A percentile compares a stretch with the other conserved stretches of the same genome.
These are phyloP conservation scores for Pyxicephalus adspersus DNA, from an alignment of 2,113 vertebrate genomes.

Conservation along the genomic window DNA sequence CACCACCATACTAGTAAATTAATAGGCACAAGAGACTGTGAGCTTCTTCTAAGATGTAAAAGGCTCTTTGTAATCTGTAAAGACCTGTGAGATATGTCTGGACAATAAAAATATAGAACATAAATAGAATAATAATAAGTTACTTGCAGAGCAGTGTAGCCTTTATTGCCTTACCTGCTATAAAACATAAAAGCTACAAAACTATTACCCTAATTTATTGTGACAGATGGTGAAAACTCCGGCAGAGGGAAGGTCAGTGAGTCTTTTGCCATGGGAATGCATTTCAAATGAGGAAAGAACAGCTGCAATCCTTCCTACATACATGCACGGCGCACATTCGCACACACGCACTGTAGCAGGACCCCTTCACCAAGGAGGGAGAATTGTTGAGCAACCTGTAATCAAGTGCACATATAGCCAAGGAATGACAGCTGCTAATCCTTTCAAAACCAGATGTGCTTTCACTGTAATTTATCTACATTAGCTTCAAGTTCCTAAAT, in stretches of 20 bases:
- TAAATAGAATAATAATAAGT: background rate
- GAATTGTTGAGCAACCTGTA: slow-evolving; percentile 26
- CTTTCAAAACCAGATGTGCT: slow-evolving; percentile 1
- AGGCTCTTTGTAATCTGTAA: too few species aligned
- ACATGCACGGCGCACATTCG: background rate
- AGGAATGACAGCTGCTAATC: background rate
- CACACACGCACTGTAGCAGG: background rate
- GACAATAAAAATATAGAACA: too few species aligned
- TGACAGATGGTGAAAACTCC: slow-evolving; percentile 68
- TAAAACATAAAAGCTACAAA: slow-evolving; percentile 55
- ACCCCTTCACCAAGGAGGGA: background rate
- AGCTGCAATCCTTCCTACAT: slow-evolving; percentile 24
- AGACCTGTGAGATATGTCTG: too few species aligned
- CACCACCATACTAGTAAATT: too few species aligned
- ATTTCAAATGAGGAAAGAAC: slow-evolving; percentile 53
- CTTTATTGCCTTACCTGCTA: slow-evolving; percentile 1
- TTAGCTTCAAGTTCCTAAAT: background rate
- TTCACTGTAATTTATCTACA: background rate
- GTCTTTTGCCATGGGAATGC: slow-evolving; percentile 63
- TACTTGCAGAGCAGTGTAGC: background rate
- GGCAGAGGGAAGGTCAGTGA: slow-evolving; percentile 64
- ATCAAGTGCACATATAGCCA: background rate
- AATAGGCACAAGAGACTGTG: too few species aligned
- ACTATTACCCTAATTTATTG: slow-evolving; percentile 66
- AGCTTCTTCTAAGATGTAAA: too few species aligned